Conservation (phyloP, 1,140 invertebrate species). For the Saccostrea glomerata region DNA sequence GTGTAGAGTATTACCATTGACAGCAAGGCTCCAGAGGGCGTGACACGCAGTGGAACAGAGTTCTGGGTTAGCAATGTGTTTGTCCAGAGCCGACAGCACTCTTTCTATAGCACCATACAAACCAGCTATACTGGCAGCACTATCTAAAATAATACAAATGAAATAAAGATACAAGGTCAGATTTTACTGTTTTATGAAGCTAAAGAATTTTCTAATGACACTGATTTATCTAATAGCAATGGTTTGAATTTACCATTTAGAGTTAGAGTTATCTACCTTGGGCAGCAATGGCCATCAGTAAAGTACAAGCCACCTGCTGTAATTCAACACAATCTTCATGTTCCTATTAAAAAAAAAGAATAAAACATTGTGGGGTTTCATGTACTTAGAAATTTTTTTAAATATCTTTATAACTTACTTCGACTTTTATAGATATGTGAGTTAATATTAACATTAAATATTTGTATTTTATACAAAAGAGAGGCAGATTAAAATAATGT, state of each 20-base stretch:
- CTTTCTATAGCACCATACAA: slow-evolving; percentile 68
- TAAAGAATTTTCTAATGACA: no score
- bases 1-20: slow-evolving; percentile 69
- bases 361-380: background rate
- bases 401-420: no score
- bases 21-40: slow-evolving; percentile 74
- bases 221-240: no score
- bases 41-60: slow-evolving; percentile 70
- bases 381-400: no score
- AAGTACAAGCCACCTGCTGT: slow-evolving; percentile 65
- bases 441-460: no score
- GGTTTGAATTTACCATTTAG: no score
- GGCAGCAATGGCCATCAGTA: slow-evolving; percentile 74
- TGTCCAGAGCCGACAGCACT: slow-evolving; percentile 68
- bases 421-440: no score
- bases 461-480: no score
- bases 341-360: slow-evolving; percentile 56
- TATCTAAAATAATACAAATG: slow-evolving; percentile 55
- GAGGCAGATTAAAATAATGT: no score
- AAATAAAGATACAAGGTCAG: background rate
- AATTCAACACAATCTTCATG: slow-evolving; percentile 67
- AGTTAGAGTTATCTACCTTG: slow-evolving; percentile 60
- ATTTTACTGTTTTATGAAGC: no score
- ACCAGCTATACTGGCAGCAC: slow-evolving; percentile 66
- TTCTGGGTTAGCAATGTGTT: slow-evolving; percentile 61